Base-by-base conservation (phyloP, 2,113 vertebrate species). In the Holacanthus passer region DNA sequence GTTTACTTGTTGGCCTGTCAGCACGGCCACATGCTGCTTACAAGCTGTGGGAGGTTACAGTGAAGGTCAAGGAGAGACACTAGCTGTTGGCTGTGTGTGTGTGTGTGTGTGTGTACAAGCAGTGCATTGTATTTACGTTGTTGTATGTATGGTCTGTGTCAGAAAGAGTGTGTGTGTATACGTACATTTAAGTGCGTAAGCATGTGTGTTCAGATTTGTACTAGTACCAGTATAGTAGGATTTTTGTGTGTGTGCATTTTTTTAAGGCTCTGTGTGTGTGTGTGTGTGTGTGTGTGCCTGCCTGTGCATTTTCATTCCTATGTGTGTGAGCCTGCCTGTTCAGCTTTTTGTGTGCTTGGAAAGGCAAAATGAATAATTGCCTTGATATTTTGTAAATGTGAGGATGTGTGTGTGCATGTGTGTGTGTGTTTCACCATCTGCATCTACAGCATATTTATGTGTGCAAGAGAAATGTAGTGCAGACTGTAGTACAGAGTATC, bases 1-100 rank as follows among this genome's bases (percentile, higher is more conserved):
- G 86, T 87, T 88, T 84, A 66, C 76, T 81, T 79, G 85, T 79
- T 64, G 78, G 75, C 53, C 58, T 91, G 90, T 88, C 82, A 79
- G 76, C 47, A 6, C 16, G 65, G 32, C 63, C 48, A 14, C 87
- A 78, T 62, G 82, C 75, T 80, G 79, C 77, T 82, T 10, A 74
- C 64, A 53, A 67, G 78, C 86, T 82, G 79, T 58, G 59, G 86
- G 91, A 86, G 82, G 80, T 73, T 22, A 66, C 37, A 29, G 14
- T 47, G 76, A 88, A 89, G 82, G 89, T 91, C 84, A 89, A 80
- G 80, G 77, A 73, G 50, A 82, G 65, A 55, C 7, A 60, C 43
- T 52, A n/a, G 50, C 75, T 53, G 37, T 16, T 48, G 63, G 24
- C 10, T 64, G 39, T 39, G 48, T 59, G 31, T 56, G 32, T 29